phyloP scores from a whole-genome alignment of 2,113 vertebrate genomes.

The Aptenodytes patagonicus region DNA sequence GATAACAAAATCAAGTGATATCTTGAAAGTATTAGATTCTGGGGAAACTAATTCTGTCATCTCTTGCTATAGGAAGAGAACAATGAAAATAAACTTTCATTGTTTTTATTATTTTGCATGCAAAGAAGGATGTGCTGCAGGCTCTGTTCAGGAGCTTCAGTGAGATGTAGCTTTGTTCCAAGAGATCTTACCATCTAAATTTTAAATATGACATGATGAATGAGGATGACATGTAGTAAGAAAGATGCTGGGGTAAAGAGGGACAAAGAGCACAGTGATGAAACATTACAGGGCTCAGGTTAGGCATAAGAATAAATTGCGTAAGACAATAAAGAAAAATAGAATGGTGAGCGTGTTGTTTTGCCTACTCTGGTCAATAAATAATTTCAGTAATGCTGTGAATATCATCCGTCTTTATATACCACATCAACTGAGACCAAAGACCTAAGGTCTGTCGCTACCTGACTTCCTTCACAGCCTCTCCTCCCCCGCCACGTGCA shows the following conservation, averaged over 20 bases:
- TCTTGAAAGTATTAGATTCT: not conserved
- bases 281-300: not conserved
- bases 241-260: not conserved
- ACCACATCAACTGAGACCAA: not conserved
- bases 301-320: not conserved
- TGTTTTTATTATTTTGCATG: not conserved
- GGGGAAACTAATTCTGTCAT: not conserved
- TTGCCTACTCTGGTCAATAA: constrained; percentile 4
- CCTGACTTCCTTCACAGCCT: not conserved
- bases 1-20: not conserved
- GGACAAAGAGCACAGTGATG: not conserved
- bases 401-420: not conserved
- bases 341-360: not conserved
- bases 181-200: not conserved
- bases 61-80: not conserved
- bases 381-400: constrained; percentile 7
- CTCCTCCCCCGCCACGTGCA: accelerated
- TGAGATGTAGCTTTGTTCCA: not conserved
- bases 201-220: constrained; percentile 34
- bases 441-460: not conserved
- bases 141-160: not conserved
- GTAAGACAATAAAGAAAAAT: constrained; percentile 10
- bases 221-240: not conserved
- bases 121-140: not conserved
- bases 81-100: not conserved